Base-by-base conservation (phyloP, 2,797 vertebrate genomes). In the Mergus octosetaceus region DNA sequence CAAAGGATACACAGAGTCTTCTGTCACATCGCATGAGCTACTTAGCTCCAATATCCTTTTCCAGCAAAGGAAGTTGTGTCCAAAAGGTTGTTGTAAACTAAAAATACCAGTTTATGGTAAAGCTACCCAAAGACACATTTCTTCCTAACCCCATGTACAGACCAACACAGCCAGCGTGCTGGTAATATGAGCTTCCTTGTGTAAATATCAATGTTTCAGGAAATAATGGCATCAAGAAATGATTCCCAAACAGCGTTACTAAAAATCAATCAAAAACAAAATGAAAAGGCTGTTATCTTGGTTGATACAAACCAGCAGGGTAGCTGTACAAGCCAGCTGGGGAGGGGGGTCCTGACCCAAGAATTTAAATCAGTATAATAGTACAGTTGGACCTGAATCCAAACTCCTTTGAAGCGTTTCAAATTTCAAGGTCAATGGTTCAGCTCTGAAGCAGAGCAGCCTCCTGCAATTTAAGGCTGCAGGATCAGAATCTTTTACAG, bases 141-240 rank as follows among this genome's bases (percentile, higher is more conserved):
- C 69, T 66, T 91, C 56, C 80, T 92, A 94, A 94, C 47, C 62
- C 66, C 11, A 18, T 25, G 76, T 30, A 74, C 15, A 73, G 60
- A 82, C 27, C 56, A 81, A 39, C 72, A 9, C 39, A 94, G 62
- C 28, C 13, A 1, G 74, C 30, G 22, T 84, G 58, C 85, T 90
- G 69, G 45, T 51, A 93, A 66, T 5, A 7, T 39, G 93, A 91
- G 39, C 71, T 86, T 90, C 80, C 80, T 86, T 56, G 30, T 38
- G 47, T 82, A 96, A 93, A 84, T 60, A 91, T 12, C 83, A 70
- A 2, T 60, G 69, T 49, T 60, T 90, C 62, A 43, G 60, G 68
- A 90, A 97, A 90, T 71, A 95, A 91, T 54, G 24, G 85, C 45
- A 91, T 71, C 90, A 93, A 81, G 69, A 92, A 80, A 38, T 21